These are phyloP conservation scores for Phaetusa simplex DNA, from an alignment of 2,113 vertebrate species.

Conservation along the genomic window DNA sequence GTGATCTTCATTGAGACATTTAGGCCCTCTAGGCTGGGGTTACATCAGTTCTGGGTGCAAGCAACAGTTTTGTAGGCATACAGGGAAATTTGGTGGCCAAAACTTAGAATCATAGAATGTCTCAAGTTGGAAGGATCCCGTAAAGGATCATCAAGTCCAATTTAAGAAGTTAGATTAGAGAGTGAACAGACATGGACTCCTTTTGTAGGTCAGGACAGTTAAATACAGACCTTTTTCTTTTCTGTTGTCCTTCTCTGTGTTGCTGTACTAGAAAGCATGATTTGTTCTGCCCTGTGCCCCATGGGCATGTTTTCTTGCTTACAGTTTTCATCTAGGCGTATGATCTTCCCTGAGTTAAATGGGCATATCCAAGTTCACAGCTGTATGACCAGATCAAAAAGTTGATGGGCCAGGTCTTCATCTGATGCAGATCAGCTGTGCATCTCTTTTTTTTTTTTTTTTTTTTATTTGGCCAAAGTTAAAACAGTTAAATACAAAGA, in stretches of 20 bases:
- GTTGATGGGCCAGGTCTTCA: background rate
- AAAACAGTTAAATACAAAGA: background rate
- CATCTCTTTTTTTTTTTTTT: background rate
- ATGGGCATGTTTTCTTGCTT: background rate
- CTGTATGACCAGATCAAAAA: background rate
- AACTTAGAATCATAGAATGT: background rate
- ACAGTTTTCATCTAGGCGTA: background rate
- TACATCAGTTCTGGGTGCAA: background rate
- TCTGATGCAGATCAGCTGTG: background rate
- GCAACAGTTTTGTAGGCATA: fast-evolving
- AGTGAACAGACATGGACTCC: background rate
- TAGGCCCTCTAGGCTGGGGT: background rate
- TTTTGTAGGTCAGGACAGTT: background rate
- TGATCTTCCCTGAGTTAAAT: background rate
- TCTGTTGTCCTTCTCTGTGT: background rate
- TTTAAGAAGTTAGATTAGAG: background rate
- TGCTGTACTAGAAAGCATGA: background rate
- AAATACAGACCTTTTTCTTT: background rate
- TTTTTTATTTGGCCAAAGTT: background rate
- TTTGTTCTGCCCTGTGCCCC: background rate
- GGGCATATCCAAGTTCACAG: background rate
- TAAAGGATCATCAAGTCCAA: background rate
- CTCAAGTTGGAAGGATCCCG: background rate
- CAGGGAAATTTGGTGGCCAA: background rate
- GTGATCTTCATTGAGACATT: background rate